Base-by-base conservation (phyloP, 2,797 vertebrate species). In the Poeciliopsis gracilis region DNA sequence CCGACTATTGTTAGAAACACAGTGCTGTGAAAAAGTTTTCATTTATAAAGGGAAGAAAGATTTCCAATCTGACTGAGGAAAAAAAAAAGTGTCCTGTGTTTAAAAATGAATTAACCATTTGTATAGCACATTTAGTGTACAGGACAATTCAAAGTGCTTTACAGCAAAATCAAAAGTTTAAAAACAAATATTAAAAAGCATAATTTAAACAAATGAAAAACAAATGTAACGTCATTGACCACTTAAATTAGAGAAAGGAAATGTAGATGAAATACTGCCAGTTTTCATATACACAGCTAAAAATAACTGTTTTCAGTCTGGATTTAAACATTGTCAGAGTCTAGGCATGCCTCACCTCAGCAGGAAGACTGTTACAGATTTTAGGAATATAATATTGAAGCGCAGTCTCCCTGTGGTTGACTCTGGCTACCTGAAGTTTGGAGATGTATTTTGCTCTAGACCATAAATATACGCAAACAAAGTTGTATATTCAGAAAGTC, bases 1-100 rank as follows among this genome's bases (percentile, higher is more conserved):
- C 75, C 84, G 41, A 71, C 82, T 77, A 16, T 13, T 43, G 67
- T 70, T 70, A 25, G 41, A 70, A 43, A 69, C 13, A n/a, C 12
- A 70, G 67, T 45, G 25, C 13, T 43, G 41, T 43, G 12, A 70
- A 45, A n/a, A 70, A 15, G 23, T n/a, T 1, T n/a, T 45, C 7
- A 36, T 66, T 70, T 70, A 43, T n/a, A n/a, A 43, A 15, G 4
- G 41, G 5, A 28, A 67, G 3, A n/a, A 70, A n/a, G 41, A n/a
- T 70, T 45, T n/a, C 38, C 36, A 43, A 41, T 11, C 12, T n/a
- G 25, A 15, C 5, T 69, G 5, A n/a, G 1, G n/a, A 66, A n/a
- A 69, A n/a, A 45, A 66, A 3, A 16, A 12, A 2, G 38, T 12
- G 20, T 12, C 23, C 23, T 70, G 28, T n/a, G 41, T 45, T 45